Base-by-base conservation (phyloP, 2,113 vertebrate species). In the Stigmatopora argus region DNA sequence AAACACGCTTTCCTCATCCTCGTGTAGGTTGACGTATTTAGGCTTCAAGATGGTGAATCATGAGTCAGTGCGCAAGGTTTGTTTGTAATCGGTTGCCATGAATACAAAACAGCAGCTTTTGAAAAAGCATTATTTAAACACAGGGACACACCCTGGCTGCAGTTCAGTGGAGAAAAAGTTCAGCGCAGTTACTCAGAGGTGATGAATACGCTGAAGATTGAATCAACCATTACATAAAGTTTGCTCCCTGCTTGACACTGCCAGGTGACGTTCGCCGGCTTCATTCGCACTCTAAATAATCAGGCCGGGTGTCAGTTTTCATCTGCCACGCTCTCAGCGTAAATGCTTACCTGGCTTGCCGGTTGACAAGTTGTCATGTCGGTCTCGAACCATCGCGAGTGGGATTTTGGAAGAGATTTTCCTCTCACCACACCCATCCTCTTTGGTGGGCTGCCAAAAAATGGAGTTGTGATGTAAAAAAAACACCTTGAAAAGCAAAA, bases 11-110 rank as follows among this genome's bases (percentile, higher is more conserved):
- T 73, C 63, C 34, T 66, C 62, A 45, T 66, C 21, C 6, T 45
- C 61, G 55, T 23, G 44, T 57, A 11, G 51, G 56, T 60, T 64
- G 76, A 83, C 58, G 56, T 73, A 71, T 60, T 67, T 12, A 9
- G 61, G 52, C 65, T 62, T 58, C 1, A 65, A 66, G 65, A 66
- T 75, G 46, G 64, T 35, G 5, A 21, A 67, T 72, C 19, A 53
- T 82, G 81, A 86, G 75, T 87, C 82, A 83, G 44, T 67, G 76
- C 67, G 67, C 41, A 62, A 61, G 69, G 78, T 87, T 86, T 88
- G 81, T 89, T 88, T 88, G 79, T 75, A 79, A 73, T 81, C 72
- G 83, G 88, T 90, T 85, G 86, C 78, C 86, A 89, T 83, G 88
- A 84, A 87, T 89, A 89, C 88, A 88, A 85, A 83, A 62, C 73